phyloP scores from a whole-genome alignment of 2,888 invertebrate genomes.

The Glyphotaelius pellucidus region DNA sequence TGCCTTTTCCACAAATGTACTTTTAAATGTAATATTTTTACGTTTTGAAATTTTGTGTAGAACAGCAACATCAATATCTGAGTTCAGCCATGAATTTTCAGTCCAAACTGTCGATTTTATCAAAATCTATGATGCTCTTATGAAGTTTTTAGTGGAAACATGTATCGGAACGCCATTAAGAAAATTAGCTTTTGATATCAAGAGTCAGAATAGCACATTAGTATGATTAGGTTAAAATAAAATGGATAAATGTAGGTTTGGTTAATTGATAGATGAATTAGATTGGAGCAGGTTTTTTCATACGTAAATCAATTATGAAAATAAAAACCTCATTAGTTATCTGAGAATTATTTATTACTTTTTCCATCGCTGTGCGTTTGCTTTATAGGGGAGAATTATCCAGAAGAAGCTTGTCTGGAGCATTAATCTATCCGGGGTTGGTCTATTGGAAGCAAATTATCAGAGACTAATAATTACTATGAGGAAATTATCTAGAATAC shows the following conservation, averaged over 20 bases:
- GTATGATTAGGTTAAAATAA: too few species aligned
- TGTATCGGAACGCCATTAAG: too few species aligned
- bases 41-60: too few species aligned
- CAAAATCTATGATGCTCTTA: too few species aligned
- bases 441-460: background rate
- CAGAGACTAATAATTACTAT: background rate
- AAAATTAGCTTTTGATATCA: too few species aligned
- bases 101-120: too few species aligned
- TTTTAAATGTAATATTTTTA: background rate
- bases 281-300: background rate
- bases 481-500: background rate
- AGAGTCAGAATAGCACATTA: too few species aligned
- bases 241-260: too few species aligned
- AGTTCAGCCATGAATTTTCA: background rate
- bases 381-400: background rate
- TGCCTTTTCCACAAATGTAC: background rate
- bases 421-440: background rate
- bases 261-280: too few species aligned
- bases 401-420: background rate
- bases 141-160: too few species aligned
- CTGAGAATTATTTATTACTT: background rate
- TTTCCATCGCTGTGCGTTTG: background rate
- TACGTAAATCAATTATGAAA: background rate
- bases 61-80: too few species aligned
- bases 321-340: background rate